phyloP scores from a whole-genome alignment of 2,888 invertebrate genomes.

The Caenorhabditis sp. region DNA sequence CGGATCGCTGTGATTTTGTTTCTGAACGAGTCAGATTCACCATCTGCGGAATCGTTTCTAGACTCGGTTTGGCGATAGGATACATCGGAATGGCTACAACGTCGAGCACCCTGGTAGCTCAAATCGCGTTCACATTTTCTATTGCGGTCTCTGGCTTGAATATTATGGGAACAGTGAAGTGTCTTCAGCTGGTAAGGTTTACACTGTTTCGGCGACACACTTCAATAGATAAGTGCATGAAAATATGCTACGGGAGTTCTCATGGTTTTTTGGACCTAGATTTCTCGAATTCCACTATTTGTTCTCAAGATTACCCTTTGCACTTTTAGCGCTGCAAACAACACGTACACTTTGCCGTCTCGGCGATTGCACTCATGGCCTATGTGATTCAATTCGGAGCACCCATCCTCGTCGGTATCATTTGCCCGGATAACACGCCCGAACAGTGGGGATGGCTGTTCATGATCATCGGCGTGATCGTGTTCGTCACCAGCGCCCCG shows the following conservation, averaged over 20 bases:
- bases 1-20: slow-evolving; percentile 66
- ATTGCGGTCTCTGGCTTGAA: slow-evolving; percentile 72
- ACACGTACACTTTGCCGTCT: slow-evolving; percentile 71
- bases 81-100: slow-evolving; percentile 70
- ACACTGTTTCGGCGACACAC: no score
- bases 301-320: not conserved
- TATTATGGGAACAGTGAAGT: slow-evolving; percentile 72
- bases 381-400: slow-evolving; percentile 66
- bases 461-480: slow-evolving; percentile 48
- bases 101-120: slow-evolving; percentile 58
- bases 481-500: slow-evolving; percentile 56
- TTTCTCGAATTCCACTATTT: not conserved
- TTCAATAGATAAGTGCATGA: no score
- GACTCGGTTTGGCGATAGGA: slow-evolving; percentile 70
- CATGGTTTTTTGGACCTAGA: not conserved
- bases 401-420: slow-evolving; percentile 68
- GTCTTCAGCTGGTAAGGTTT: slow-evolving; percentile 70
- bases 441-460: slow-evolving; percentile 61
- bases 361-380: slow-evolving; percentile 57
- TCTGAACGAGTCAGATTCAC: slow-evolving; percentile 67
- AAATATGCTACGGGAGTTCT: no score
- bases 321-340: slow-evolving; percentile 56
- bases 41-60: slow-evolving; percentile 69
- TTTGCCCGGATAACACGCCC: slow-evolving; percentile 68
- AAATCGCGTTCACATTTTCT: slow-evolving; percentile 71